Conservation (phyloP, 2,113 vertebrate species). For the Sceloporus undulatus region DNA sequence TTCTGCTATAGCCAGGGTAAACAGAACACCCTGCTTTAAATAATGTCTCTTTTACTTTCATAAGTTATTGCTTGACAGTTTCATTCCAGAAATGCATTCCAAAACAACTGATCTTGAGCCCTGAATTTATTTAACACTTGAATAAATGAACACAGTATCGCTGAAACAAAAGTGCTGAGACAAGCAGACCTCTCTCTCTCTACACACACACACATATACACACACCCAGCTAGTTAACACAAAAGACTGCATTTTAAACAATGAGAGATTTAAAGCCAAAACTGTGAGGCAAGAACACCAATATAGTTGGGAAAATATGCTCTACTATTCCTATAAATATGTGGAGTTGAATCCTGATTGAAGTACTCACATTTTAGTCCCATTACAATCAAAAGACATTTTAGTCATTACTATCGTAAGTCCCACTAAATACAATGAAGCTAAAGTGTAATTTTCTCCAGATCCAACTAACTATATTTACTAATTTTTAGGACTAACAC, state of each 20-base stretch:
- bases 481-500: not conserved
- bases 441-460: conserved; percentile 36
- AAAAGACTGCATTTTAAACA: conserved; percentile 59
- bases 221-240: conserved; percentile 41
- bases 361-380: not conserved
- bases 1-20: conserved; percentile 29
- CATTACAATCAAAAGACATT: no score
- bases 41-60: conserved; percentile 52
- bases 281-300: conserved; percentile 29
- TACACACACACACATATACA: no score
- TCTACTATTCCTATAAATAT: conserved; percentile 7
- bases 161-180: conserved; percentile 68
- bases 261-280: conserved; percentile 37
- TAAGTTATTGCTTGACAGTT: conserved; percentile 61
- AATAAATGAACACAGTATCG: conserved; percentile 70
- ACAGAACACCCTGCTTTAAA: conserved; percentile 34
- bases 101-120: conserved; percentile 65
- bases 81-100: conserved; percentile 65
- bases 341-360: not conserved
- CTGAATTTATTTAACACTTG: conserved; percentile 72
- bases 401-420: not conserved
- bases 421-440: not conserved
- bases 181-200: conserved; percentile 49
- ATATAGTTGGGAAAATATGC: conserved; percentile 35
- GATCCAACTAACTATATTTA: not conserved